Evolutionary conservation across 2,888 invertebrate genomes (phyloP), one percentile per base, ranked within the genome.

Genomic region (Torymus auratus): DNA sequence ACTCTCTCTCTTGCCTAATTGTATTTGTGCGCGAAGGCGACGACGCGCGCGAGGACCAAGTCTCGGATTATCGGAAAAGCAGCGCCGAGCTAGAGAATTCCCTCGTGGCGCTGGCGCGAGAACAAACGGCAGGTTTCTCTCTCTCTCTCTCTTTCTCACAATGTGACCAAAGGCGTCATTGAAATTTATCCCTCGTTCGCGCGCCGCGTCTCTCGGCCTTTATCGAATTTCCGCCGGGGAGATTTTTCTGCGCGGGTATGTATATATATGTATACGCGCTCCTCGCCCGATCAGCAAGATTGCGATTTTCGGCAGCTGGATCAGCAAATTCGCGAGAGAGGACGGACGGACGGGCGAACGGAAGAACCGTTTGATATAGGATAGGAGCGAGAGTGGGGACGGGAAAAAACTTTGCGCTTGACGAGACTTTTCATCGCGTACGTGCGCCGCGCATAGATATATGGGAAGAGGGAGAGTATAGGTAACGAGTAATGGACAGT

Each of bases 251-350:
- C 7, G 3, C 28, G 7, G 7, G 28, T 28, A 3, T 28, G 7
- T 28, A 28, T 28, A 28, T 7, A 28, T 28, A 28, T 7, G 7
- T 7, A 28, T 28, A 28, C 28, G 7, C 28, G 7, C 7, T 5
- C 28, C 28, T 50, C 55, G 62, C 14, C 10, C 28, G 50, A 50
- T 13, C 50, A 10, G 28, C 41, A 60, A 41, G 15, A 58, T 53
- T 52, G 17, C 73, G 61, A 60, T 61, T 15, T 72, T 68, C 75
- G 71, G 20, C 71, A 60, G 71, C 80, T 72, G 61, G 60, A 61
- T 80, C 80, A 80, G 80, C 80, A 50, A 68, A 67, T 80, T 77
- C 62, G 61, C 67, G 72, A 52, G 13, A 52, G 13, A 28, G 28
- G 28, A 28, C 28, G 28, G 28, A 28, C 28, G 5, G 28, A 28